A percentile compares a stretch with the other conserved stretches of the same genome.
phyloP scores from a whole-genome alignment of 1,140 invertebrate genomes.

The Diachasmimorpha longicaudata region DNA sequence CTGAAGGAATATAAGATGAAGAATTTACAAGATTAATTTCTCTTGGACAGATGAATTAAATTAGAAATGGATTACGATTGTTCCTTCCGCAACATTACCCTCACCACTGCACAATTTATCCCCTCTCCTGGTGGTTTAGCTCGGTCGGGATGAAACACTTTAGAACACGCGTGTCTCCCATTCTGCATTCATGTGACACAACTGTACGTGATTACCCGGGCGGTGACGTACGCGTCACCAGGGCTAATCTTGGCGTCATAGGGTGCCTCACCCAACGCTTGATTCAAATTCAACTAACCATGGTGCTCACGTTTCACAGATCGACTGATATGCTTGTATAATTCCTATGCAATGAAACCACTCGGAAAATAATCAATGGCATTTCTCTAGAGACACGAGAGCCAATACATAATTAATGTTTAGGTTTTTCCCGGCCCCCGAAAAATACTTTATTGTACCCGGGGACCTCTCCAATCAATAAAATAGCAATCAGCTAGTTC shows the following conservation, averaged over 20 bases:
- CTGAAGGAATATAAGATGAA: no score
- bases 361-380: background rate
- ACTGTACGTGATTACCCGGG: background rate
- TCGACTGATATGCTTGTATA: background rate
- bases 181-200: background rate
- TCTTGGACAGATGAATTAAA: no score
- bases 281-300: slow-evolving; percentile 2
- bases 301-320: background rate
- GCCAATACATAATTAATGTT: background rate
- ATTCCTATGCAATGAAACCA: background rate
- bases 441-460: no score
- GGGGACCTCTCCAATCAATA: no score
- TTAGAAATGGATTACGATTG: no score
- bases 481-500: no score
- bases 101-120: background rate
- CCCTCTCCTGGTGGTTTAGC: background rate
- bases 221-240: background rate
- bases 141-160: background rate
- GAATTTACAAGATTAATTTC: no score
- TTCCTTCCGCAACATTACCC: background rate
- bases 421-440: no score
- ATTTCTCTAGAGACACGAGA: background rate
- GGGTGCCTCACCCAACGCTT: background rate
- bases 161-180: slow-evolving; percentile 1
- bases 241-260: background rate